These are phyloP conservation scores for Sinocyclocheilus anshuiensis DNA, from an alignment of 2,113 vertebrate species.

Conservation along the genomic window DNA sequence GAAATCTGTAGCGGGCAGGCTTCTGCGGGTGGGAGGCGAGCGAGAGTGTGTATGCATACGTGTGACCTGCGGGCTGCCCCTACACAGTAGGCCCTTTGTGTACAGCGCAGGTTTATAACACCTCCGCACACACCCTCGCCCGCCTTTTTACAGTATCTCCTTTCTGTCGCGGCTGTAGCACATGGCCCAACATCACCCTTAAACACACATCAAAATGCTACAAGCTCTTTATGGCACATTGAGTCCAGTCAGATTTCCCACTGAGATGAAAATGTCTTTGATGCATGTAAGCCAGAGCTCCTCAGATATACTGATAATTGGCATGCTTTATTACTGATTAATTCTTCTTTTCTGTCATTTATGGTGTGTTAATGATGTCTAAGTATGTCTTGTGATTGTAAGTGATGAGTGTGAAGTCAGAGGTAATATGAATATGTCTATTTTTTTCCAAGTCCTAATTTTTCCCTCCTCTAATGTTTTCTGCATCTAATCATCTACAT, in stretches of 20 bases:
- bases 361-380: slow-evolving; percentile 14
- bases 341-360: slow-evolving; percentile 31
- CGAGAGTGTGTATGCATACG: slow-evolving; percentile 25
- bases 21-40: slow-evolving; percentile 29
- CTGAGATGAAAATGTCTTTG: slow-evolving; percentile 62
- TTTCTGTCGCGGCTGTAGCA: slow-evolving; percentile 34
- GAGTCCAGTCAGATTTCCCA: slow-evolving; percentile 73
- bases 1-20: slow-evolving; percentile 29
- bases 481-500: slow-evolving; percentile 1
- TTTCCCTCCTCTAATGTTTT: neutral
- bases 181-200: slow-evolving; percentile 39
- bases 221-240: slow-evolving; percentile 63
- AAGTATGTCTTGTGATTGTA: slow-evolving; percentile 5
- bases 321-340: slow-evolving; percentile 38
- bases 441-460: neutral
- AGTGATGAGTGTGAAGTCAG: slow-evolving; percentile 25
- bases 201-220: slow-evolving; percentile 62
- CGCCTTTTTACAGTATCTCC: slow-evolving; percentile 41
- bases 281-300: slow-evolving; percentile 26
- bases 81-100: slow-evolving; percentile 76
- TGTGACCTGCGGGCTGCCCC: slow-evolving; percentile 65
- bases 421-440: neutral
- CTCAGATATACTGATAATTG: slow-evolving; percentile 20
- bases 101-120: slow-evolving; percentile 68
- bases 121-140: slow-evolving; percentile 58